Conservation (phyloP, 2,113 vertebrate genomes). For the Salvator merianae region DNA sequence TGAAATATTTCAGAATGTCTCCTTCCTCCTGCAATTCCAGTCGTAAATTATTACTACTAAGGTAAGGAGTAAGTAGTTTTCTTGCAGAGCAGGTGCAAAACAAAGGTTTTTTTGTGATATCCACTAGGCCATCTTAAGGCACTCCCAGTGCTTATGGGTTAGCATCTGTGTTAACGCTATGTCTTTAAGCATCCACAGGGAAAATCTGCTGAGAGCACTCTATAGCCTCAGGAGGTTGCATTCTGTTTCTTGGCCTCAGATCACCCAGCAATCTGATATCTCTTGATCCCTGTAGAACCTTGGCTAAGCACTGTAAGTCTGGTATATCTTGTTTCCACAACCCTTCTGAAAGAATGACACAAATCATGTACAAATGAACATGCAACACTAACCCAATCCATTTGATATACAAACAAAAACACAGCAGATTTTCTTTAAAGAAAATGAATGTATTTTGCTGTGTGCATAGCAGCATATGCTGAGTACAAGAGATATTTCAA, state of each 20-base stretch:
- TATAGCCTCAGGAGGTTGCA: not conserved
- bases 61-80: not conserved
- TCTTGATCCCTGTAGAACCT: constrained; percentile 2
- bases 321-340: not conserved
- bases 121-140: not conserved
- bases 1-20: not conserved
- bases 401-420: not conserved
- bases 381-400: not conserved
- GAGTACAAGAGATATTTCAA: not conserved
- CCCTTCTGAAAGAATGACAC: not conserved
- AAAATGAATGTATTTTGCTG: not conserved
- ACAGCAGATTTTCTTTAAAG: not conserved
- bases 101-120: not conserved
- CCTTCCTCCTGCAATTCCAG: not conserved
- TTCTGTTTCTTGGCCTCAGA: constrained; percentile 26
- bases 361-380: not conserved
- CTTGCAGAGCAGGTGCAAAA: not conserved
- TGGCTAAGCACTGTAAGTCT: not conserved
- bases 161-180: constrained; percentile 2
- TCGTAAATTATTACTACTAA: not conserved
- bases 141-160: not conserved
- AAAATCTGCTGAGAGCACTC: constrained; percentile 5
- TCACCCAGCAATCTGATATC: constrained; percentile 9
- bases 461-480: not conserved
- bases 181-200: not conserved